phyloP scores from a whole-genome alignment of 2,797 vertebrate genomes.

The Rhadinocentrus ornatus region DNA sequence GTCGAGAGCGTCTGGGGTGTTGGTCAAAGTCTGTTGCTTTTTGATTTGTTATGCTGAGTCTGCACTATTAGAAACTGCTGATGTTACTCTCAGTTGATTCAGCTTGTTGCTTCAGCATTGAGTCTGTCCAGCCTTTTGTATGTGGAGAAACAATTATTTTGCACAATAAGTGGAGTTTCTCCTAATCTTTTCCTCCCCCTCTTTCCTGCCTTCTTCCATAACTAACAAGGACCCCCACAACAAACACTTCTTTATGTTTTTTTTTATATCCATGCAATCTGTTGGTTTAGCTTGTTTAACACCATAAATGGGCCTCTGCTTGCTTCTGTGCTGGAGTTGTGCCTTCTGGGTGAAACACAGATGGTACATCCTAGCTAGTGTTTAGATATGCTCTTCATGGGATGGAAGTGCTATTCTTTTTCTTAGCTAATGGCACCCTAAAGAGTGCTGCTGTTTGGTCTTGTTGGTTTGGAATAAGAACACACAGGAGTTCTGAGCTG shows the following conservation, averaged over 20 bases:
- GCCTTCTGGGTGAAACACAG: no score
- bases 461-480: background rate
- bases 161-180: background rate
- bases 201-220: background rate
- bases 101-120: background rate
- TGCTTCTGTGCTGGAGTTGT: no score
- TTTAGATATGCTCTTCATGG: background rate
- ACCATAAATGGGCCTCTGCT: no score
- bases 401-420: background rate
- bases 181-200: background rate
- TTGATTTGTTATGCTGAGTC: background rate
- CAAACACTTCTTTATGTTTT: no score
- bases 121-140: background rate
- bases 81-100: background rate
- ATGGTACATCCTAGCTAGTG: no score
- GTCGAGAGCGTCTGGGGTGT: background rate
- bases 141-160: background rate
- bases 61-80: background rate
- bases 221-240: no score
- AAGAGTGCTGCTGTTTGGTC: background rate
- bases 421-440: no score
- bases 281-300: no score
- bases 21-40: background rate
- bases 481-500: no score
- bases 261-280: no score